Base-by-base conservation (phyloP, 1,140 invertebrate genomes). In the Tenebrio molitor region DNA sequence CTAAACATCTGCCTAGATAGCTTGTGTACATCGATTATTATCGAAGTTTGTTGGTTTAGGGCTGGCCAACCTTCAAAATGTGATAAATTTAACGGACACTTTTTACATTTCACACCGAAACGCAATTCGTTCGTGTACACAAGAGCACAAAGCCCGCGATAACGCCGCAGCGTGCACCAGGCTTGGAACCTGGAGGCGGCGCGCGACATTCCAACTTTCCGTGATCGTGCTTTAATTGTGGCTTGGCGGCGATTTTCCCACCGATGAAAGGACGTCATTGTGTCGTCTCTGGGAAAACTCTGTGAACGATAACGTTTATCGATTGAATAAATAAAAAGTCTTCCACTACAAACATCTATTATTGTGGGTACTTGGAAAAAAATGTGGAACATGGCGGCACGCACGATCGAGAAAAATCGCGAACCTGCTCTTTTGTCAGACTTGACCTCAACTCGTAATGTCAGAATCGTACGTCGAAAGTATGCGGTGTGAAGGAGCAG, bases 221-320 rank as follows among this genome's bases (percentile, higher is more conserved):
- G n/a, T n/a, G n/a, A n/a, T n/a, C n/a, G n/a, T n/a, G n/a, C n/a
- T n/a, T n/a, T n/a, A n/a, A n/a, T n/a, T n/a, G n/a, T n/a, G n/a
- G n/a, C n/a, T n/a, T n/a, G n/a, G n/a, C n/a, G n/a, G n/a, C 23
- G 14, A 25, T 53, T 53, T 53, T 53, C 46, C 19, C 46, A 53
- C 46, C 16, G 19, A 23, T 21, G 17, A 53, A 53, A 25, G n/a
- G 46, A n/a, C 46, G 19, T 23, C 17, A 53, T 53, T 53, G 14
- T 53, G 21, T 19, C 4, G 16, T 1, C 16, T 2, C 10, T 53
- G 16, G 17, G 46, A 53, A 53, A 53, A 53, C 10, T 19, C 5
- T 12, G 36, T 53, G 46, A 6, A 14, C 15, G 42, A 53, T 53
- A 53, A 53, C 17, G n/a, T 17, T 53, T 53, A 53, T 53, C 46